Evolutionary conservation across 2,113 vertebrate species (phyloP), one percentile per base, ranked within the genome.

Genomic region (Cyanoderma ruficeps): DNA sequence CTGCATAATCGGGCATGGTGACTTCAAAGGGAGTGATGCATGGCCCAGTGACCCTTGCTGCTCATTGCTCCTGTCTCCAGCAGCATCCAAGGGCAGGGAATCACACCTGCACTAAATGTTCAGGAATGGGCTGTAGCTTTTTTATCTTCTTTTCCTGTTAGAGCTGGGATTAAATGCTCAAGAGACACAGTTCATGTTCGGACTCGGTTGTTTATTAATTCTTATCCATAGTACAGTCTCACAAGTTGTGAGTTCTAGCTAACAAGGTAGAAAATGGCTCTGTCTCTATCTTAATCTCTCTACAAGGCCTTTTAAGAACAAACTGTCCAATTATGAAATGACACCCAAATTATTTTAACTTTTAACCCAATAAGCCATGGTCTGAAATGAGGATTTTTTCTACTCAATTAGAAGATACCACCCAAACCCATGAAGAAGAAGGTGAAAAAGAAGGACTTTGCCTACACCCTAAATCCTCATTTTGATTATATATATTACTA

Each of bases 181-280:
- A 35, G 14, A 57, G 33, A 35, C 2, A 18, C 18, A 13, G 6
- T 59, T 59, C 2, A 4, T 6, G 20, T 57, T 57, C 1, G 1
- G 33, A 24, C 22, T 35, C 22, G 16, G 56, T 11, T 59, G 23
- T 59, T 24, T 11, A 59, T 59, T 59, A 59, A 35, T 59, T 59
- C 56, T 59, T 59, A 59, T 17, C 56, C 35, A 16, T 7, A 9
- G 4, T 5, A 35, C 56, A 59, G n/a, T 35, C 56, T 35, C n/a
- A 35, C 15, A 35, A 24, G 22, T 15, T 35, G 56, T 35, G n/a
- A 35, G n/a, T 16, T 59, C 56, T 35, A 35, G 14, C 56, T 59
- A 24, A 59, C n/a, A 59, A 59, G 23, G n/a, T 24, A 15, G 9
- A 59, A 24, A 59, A 59, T 59, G 22, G 15, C 56, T 35, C 22